Percentiles rank a stretch among this genome's conserved stretches.
Evolutionary conservation across 2,797 vertebrate genomes (phyloP).

Genomic region (Danio tinwini): DNA sequence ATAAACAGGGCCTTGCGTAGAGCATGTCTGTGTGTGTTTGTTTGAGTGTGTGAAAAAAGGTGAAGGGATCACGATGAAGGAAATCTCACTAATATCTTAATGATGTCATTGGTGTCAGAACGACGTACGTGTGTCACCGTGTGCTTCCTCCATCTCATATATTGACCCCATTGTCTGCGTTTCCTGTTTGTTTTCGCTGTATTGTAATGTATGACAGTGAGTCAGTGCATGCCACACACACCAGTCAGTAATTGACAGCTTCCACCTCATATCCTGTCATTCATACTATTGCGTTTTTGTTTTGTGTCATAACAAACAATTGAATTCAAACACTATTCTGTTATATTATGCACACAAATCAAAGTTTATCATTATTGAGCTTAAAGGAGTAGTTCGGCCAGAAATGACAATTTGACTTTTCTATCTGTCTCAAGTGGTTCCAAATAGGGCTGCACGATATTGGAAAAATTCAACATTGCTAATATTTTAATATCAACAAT

Average conservation of each 20-base stretch:
- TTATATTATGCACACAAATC: not conserved
- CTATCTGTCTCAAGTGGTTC: too few species aligned
- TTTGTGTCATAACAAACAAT: not conserved
- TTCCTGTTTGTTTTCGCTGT: slow-evolving; percentile 7
- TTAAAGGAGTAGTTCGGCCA: not conserved
- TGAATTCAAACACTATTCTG: not conserved
- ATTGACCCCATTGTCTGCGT: slow-evolving; percentile 29
- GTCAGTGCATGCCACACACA: not conserved
- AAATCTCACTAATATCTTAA: slow-evolving; percentile 5
- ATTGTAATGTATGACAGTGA: slow-evolving; percentile 5
- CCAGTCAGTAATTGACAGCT: slow-evolving; percentile 7
- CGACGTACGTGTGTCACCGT: not conserved
- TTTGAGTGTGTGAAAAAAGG: not conserved
- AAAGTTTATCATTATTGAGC: not conserved
- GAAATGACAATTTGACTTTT: too few species aligned
- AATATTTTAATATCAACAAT: too few species aligned
- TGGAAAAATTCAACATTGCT: too few species aligned
- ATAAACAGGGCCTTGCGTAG: slow-evolving; percentile 41
- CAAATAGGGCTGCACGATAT: too few species aligned
- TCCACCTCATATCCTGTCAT: slow-evolving; percentile 26
- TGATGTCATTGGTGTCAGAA: slow-evolving; percentile 16
- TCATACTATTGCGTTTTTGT: not conserved
- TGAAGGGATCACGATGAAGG: slow-evolving; percentile 11
- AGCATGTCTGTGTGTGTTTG: not conserved
- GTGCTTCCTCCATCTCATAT: slow-evolving; percentile 10